Percentiles rank a stretch among this genome's conserved stretches.
These are phyloP conservation scores for Pachydiplax longipennis DNA, from an alignment of 2,888 invertebrate species.

Conservation along the genomic window DNA sequence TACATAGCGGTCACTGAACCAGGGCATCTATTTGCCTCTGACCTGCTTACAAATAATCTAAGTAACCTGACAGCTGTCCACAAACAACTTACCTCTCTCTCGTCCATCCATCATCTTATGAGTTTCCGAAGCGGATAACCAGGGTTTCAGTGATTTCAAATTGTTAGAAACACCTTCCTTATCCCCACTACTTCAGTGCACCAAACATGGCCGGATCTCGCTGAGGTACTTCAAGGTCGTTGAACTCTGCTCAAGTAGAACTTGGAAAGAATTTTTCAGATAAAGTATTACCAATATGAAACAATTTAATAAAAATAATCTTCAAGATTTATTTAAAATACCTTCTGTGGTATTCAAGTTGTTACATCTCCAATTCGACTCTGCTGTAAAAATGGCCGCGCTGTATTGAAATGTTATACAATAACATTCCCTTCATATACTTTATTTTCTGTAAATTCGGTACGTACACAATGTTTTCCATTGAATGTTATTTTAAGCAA, in stretches of 20 bases:
- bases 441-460: background rate
- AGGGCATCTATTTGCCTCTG: constrained; percentile 70
- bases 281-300: background rate
- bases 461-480: background rate
- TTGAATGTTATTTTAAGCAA: background rate
- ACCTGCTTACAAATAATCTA: constrained; percentile 62
- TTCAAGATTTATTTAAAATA: background rate
- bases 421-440: background rate
- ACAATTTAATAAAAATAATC: background rate
- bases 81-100: constrained; percentile 57
- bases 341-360: no score
- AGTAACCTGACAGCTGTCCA: constrained; percentile 51
- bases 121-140: background rate
- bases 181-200: constrained; percentile 54
- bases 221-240: constrained; percentile 57
- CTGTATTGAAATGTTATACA: background rate
- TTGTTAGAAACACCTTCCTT: constrained; percentile 47
- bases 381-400: constrained; percentile 9
- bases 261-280: background rate
- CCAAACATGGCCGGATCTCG: constrained; percentile 59
- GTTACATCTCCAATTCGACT: background rate
- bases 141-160: constrained; percentile 45
- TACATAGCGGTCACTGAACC: constrained; percentile 68
- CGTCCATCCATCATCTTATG: constrained; percentile 56
- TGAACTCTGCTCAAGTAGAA: constrained; percentile 53